These are phyloP conservation scores for Arenicola marina DNA, from an alignment of 2,888 invertebrate species.

Conservation along the genomic window DNA sequence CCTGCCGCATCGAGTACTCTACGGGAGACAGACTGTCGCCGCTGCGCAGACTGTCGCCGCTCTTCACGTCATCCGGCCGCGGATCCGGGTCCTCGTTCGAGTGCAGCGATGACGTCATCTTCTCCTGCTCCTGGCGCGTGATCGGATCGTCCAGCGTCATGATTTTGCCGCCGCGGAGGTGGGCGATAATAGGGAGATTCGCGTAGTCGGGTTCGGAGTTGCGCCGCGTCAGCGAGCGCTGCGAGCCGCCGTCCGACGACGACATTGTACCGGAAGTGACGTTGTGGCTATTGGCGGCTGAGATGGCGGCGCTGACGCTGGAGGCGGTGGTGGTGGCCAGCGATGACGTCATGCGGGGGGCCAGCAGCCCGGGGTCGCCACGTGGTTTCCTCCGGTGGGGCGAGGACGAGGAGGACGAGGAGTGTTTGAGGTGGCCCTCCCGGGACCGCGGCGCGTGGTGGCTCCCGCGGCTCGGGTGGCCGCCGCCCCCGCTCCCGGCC, in stretches of 20 bases:
- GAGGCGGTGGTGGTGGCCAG: too few relatives aligned
- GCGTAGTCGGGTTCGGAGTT: constrained; percentile 56
- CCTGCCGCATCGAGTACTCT: constrained; percentile 29
- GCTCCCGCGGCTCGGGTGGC: too few relatives aligned
- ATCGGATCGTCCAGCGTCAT: constrained; percentile 13
- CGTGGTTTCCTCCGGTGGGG: too few relatives aligned
- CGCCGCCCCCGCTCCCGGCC: too few relatives aligned
- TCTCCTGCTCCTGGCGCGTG: neutral
- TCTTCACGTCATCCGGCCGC: constrained; percentile 26
- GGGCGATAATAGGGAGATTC: constrained; percentile 35
- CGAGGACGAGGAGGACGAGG: too few relatives aligned
- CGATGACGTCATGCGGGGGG: too few relatives aligned
- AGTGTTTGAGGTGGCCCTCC: too few relatives aligned
- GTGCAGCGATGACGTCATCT: constrained; percentile 38
- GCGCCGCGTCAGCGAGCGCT: constrained; percentile 9
- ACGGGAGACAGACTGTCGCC: constrained; percentile 32
- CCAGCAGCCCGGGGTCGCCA: too few relatives aligned
- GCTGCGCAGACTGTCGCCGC: constrained; percentile 27
- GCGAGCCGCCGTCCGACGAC: neutral
- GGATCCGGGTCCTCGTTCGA: neutral
- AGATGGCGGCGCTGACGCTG: too few relatives aligned
- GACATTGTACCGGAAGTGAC: too few relatives aligned
- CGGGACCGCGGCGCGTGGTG: too few relatives aligned
- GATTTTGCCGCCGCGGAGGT: constrained; percentile 13
- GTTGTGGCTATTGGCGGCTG: too few relatives aligned